Base-by-base conservation (phyloP, 2,797 vertebrate species). In the Pachyuromys duprasi region DNA sequence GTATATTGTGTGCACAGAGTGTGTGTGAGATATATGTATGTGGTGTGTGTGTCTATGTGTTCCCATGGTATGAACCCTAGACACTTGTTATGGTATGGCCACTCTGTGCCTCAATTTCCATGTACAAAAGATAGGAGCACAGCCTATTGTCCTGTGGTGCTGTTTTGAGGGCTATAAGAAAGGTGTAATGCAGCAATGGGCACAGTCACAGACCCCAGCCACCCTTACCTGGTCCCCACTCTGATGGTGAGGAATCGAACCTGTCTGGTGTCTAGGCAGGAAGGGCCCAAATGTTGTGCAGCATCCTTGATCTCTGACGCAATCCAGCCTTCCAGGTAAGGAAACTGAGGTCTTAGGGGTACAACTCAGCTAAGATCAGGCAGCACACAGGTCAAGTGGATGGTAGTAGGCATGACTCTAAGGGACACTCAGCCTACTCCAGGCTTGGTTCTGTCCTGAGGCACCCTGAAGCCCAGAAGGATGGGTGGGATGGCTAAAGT, bases 301-400 rank as follows among this genome's bases (percentile, higher is more conserved):
- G 53, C 60, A 26, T 45, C 53, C 86, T 89, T 18, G 6, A 67
- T 69, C 81, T 70, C 53, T 86, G 83, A 39, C 4, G 42, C 0
- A 26, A 39, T 22, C 14, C 55, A n/a, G 14, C 57, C 69, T 86
- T 74, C 70, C 87, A 49, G 53, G 20, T 3, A 3, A 33, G 69
- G 45, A 95, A 88, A 81, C 81, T 5, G 45, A 93, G 80, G 42
- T 49, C 63, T 20, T 49, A 20, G 74, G 49, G 72, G 57, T 20
- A 79, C 1, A 12, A 42, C 57, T n/a, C 57, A 42, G 31, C 53
- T 70, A 57, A 70, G 49, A 24, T 20, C 12, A 49, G 62, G 45
- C 31, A 67, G 67, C 49, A 18, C 60, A 36, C 31, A 69, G 83
- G 63, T 15, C 2, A 69, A 53, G 42, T 14, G 26, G 42, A 13